Evolutionary conservation across 2,113 vertebrate genomes (phyloP), one percentile per base, ranked within the genome.

Genomic region (Uria lomvia): DNA sequence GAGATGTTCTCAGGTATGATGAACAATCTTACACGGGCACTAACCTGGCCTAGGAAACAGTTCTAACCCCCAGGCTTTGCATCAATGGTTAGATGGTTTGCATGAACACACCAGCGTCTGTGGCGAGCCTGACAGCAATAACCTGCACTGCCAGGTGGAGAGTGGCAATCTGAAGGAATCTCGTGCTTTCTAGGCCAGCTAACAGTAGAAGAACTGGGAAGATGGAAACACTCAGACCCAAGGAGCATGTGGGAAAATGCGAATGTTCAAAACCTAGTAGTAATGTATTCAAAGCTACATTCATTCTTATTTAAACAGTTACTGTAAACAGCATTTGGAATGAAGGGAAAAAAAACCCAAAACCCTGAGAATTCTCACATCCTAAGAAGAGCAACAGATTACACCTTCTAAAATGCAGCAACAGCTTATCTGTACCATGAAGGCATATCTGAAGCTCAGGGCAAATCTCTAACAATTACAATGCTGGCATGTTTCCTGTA

Each of bases 1-100:
- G 96, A 99, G 98, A 86, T 99, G 99, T 96, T 99, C 99, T 9
- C 99, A 99, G 99, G 99, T 99, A 96, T 6, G 53, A 30, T 47
- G 38, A 68, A n/a, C 40, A 56, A 15, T 32, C 67, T 63, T 18
- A 36, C 0, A 20, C 24, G 60, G 75, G 29, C 74, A 50, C 11
- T 20, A 47, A 38, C 30, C 32, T 62, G 5, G 16, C 6, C 71
- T 23, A n/a, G 34, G 42, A 47, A 90, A 13, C 40, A 32, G 7
- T 66, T 65, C 36, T 62, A 21, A 56, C 17, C 60, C 76, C 29
- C 18, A 56, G 67, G 34, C 24, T 77, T 92, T 56, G 42, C 52
- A 14, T 42, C 43, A 32, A 8, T 49, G 77, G 29, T 67, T 29
- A 9, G 45, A 26, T 56, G 16, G 23, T 56, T 90, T 56, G 8